Percentiles rank a stretch among this genome's conserved stretches.
phyloP scores from a whole-genome alignment of 2,113 vertebrate genomes.

The Gymnogyps californianus region DNA sequence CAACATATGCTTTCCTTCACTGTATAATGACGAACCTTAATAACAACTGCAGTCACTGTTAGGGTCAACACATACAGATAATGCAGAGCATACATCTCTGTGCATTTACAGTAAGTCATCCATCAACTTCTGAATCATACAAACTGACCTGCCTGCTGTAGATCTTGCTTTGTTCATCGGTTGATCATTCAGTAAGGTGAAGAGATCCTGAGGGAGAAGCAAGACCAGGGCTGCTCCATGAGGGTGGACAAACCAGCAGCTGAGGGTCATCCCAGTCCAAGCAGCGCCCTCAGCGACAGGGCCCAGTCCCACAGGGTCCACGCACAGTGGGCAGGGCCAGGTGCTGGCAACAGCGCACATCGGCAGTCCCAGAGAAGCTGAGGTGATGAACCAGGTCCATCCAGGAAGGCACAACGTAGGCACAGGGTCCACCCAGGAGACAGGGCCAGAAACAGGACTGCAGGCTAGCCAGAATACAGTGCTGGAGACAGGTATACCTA shows the following conservation, averaged over 20 bases:
- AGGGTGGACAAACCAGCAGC: neutral
- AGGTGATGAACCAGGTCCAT: neutral
- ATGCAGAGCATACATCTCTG: neutral
- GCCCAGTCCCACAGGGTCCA: neutral
- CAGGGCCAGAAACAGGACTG: neutral
- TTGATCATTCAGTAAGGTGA: neutral
- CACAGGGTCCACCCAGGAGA: neutral
- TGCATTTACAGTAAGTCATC: neutral
- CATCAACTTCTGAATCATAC: neutral
- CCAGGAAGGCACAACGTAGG: neutral
- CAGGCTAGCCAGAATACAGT: neutral
- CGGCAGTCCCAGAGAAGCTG: neutral
- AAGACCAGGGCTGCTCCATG: neutral
- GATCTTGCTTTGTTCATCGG: neutral
- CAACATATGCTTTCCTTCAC: rapidly evolving
- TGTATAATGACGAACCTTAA: rapidly evolving
- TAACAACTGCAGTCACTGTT: neutral
- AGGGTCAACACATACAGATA: neutral
- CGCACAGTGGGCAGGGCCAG: rapidly evolving
- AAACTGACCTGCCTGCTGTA: neutral
- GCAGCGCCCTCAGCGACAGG: neutral
- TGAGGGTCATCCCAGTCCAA: neutral
- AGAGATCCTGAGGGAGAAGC: neutral
- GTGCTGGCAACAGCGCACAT: neutral
- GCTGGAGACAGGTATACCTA: neutral